Percentiles rank a stretch among this genome's conserved stretches.
Evolutionary conservation across 2,797 vertebrate genomes (phyloP).

Genomic region (Phoxinus dragarum): DNA sequence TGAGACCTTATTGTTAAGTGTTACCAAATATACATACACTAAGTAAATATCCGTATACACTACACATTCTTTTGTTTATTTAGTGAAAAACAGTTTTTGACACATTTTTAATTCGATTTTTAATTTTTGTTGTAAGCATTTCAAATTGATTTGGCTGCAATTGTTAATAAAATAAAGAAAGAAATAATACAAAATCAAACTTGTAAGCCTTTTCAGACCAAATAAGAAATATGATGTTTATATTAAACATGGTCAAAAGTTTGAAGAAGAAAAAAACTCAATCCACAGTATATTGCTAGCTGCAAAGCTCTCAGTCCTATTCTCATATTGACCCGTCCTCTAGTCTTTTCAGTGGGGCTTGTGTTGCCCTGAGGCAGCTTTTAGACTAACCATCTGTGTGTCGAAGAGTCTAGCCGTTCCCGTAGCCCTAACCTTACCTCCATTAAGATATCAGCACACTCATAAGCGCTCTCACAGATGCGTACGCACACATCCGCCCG

Average conservation of each 20-base stretch:
- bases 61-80: background rate
- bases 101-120: background rate
- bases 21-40: too few species aligned
- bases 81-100: background rate
- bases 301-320: background rate
- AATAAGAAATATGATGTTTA: background rate
- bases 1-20: background rate
- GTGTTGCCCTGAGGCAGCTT: constrained; percentile 4
- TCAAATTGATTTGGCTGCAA: background rate
- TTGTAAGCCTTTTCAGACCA: background rate
- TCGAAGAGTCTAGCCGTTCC: constrained; percentile 20
- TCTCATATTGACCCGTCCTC: constrained; percentile 22
- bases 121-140: background rate
- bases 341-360: constrained; percentile 8
- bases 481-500: constrained; percentile 55
- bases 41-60: background rate
- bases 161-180: background rate
- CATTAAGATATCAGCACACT: constrained; percentile 37
- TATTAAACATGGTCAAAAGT: background rate
- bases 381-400: constrained; percentile 50
- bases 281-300: background rate
- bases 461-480: constrained; percentile 35
- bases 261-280: too few species aligned
- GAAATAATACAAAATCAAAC: background rate
- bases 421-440: constrained; percentile 44